Conservation (phyloP, 2,888 invertebrate genomes). For the Pterostichus niger region DNA sequence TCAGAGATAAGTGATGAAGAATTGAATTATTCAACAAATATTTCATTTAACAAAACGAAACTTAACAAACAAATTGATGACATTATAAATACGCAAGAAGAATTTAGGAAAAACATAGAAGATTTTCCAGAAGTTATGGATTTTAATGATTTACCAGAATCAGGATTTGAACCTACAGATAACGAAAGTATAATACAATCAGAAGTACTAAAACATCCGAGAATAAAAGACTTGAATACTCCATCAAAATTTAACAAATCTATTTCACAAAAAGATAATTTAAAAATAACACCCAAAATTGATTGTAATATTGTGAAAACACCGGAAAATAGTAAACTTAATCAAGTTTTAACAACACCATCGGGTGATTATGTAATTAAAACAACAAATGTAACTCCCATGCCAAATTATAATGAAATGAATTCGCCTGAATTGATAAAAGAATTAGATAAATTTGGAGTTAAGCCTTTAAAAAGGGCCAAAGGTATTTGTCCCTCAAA, state of each 20-base stretch:
- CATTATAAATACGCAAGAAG: background rate
- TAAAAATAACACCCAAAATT: too few relatives aligned
- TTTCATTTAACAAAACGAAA: constrained; percentile 29
- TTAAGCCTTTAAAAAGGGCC: constrained; percentile 82
- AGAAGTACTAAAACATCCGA: constrained; percentile 37
- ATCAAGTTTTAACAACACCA: constrained; percentile 74
- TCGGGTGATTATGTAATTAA: constrained; percentile 78
- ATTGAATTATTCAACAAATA: constrained; percentile 80
- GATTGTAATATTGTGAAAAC: background rate
- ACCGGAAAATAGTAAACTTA: constrained; percentile 43
- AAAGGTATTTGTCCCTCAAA: constrained; percentile 27
- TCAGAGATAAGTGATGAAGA: constrained; percentile 80
- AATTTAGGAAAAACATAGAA: too few relatives aligned
- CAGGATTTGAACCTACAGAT: constrained; percentile 22
- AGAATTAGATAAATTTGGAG: constrained; percentile 82
- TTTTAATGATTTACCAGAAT: constrained; percentile 54
- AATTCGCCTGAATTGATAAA: constrained; percentile 80
- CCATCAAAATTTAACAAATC: constrained; percentile 1
- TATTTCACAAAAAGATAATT: constrained; percentile 1
- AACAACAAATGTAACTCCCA: constrained; percentile 80
- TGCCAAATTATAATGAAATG: constrained; percentile 81
- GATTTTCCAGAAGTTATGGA: constrained; percentile 33
- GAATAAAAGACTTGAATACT: constrained; percentile 38
- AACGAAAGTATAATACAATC: background rate
- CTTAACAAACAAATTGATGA: constrained; percentile 61